Evolutionary conservation across 2,888 invertebrate species (phyloP).

Genomic region (Hyalella azteca): DNA sequence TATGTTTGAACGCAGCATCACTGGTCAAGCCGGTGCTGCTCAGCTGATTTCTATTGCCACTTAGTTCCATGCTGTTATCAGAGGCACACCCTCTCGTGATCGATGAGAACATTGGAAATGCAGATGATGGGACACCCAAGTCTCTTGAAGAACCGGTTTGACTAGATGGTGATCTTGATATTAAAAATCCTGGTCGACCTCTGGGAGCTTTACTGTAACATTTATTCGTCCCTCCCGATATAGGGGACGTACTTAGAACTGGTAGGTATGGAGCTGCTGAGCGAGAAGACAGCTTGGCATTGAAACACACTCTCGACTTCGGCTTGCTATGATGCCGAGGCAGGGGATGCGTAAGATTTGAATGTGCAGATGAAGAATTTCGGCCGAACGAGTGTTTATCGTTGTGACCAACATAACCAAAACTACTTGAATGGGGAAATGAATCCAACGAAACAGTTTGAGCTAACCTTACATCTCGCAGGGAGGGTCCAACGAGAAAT

Average conservation of each 20-base stretch:
- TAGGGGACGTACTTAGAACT: background rate
- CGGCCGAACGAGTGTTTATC: background rate
- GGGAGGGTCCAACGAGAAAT: background rate
- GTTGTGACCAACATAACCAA: background rate
- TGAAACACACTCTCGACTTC: background rate
- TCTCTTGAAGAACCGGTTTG: background rate
- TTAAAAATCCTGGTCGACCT: no score
- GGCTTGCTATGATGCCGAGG: background rate
- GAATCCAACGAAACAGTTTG: constrained; percentile 1
- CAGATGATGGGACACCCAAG: background rate
- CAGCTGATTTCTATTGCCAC: background rate
- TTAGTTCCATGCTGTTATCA: background rate
- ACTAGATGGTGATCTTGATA: background rate
- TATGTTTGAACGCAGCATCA: no score
- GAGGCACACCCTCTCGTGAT: background rate
- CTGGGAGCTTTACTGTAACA: no score
- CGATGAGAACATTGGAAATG: constrained; percentile 11
- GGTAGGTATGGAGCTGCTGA: constrained; percentile 11
- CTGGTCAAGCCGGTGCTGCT: background rate
- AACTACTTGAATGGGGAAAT: background rate
- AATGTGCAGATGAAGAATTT: background rate
- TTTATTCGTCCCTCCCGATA: no score
- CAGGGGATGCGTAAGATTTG: constrained; percentile 26
- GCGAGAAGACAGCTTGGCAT: background rate
- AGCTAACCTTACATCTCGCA: background rate